Base-by-base conservation (phyloP, 2,113 vertebrate species). In the Forbesichthys papilliferus region DNA sequence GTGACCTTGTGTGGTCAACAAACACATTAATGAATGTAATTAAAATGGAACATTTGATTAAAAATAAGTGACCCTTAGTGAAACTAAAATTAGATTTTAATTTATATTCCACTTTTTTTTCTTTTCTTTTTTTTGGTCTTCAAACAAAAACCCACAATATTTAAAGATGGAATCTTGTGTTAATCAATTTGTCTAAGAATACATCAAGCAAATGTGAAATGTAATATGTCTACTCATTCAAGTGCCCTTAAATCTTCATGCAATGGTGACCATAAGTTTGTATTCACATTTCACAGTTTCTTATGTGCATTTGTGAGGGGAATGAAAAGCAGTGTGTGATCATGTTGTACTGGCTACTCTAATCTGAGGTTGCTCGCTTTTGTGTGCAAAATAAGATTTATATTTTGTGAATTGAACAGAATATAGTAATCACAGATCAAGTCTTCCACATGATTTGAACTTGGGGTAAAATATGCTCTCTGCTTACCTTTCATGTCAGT, bases 391-490 rank as follows among this genome's bases (percentile, higher is more conserved):
- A 59, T 71, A 77, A 77, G 51, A 85, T 78, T 73, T 61, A 77
- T 80, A 72, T 52, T 34, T 16, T 52, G 18, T 61, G 53, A 53
- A 68, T 84, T 70, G 60, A 71, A 68, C 61, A 77, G 61, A 66
- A 74, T 82, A 79, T 86, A 63, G 65, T 73, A 73, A 68, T 63
- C 51, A 9, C 63, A 70, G 73, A 52, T 69, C 68, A 47, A 64
- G 65, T 83, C 75, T 58, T 68, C 58, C 69, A 65, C 87, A 86
- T 68, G 91, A 89, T 91, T 93, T 89, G 93, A 94, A 95, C 94
- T 89, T 90, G 83, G 81, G 81, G 89, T 91, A 92, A 93, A 94
- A 92, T 86, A 82, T 92, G 90, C 92, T 87, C 85, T 80, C 84
- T 78, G 65, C 88, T 88, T 84, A 82, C 83, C 79, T 84, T 79